Evolutionary conservation across 1,140 invertebrate species (phyloP).

Genomic region (Pararge aegeria): DNA sequence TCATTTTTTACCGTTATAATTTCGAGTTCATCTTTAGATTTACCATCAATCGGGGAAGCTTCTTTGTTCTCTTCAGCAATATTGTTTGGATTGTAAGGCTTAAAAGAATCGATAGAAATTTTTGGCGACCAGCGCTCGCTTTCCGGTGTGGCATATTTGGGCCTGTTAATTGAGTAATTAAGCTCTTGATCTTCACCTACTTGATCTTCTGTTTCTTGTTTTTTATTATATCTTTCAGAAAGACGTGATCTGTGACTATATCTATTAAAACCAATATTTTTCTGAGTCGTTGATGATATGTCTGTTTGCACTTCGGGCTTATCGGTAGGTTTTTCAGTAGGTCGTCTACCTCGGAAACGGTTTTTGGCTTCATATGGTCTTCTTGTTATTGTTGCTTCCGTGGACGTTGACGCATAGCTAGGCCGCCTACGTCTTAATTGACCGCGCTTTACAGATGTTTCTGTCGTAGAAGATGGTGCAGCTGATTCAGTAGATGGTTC

Average conservation of each 20-base stretch:
- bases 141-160: constrained; percentile 65
- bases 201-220: constrained; percentile 53
- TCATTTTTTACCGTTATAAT: constrained; percentile 75
- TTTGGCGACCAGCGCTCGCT: constrained; percentile 85
- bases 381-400: constrained; percentile 54
- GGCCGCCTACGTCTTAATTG: constrained; percentile 61
- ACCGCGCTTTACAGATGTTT: constrained; percentile 51
- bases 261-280: constrained; percentile 41
- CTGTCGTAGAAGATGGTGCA: constrained; percentile 36
- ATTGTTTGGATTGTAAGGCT: constrained; percentile 79
- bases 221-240: constrained; percentile 67
- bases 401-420: constrained; percentile 51
- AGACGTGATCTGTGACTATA: constrained; percentile 58
- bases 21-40: constrained; percentile 54
- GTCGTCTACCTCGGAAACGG: constrained; percentile 63
- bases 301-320: constrained; percentile 57
- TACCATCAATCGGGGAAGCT: constrained; percentile 37
- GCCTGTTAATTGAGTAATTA: constrained; percentile 72
- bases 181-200: constrained; percentile 70
- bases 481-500: constrained; percentile 54
- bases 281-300: constrained; percentile 42
- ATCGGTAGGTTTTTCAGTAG: constrained; percentile 68
- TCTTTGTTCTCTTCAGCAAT: constrained; percentile 64
- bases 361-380: constrained; percentile 64
- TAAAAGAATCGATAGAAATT: constrained; percentile 79